These are phyloP conservation scores for Neomorphus geoffroyi DNA, from an alignment of 2,797 vertebrate species.

Conservation along the genomic window DNA sequence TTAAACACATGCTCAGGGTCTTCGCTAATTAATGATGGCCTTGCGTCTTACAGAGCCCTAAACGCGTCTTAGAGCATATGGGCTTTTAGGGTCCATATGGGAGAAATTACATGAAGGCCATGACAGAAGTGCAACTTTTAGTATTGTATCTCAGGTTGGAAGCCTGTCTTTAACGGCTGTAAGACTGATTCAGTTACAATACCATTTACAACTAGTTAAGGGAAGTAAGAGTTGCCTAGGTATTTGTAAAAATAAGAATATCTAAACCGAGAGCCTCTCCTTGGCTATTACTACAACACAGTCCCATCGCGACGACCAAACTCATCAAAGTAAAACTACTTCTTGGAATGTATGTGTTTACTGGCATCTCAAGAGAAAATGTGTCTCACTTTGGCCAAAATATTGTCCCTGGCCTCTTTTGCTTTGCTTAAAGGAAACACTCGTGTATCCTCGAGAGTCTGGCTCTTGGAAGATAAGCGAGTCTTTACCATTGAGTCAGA, in stretches of 20 bases:
- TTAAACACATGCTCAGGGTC: constrained; percentile 58
- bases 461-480: neutral
- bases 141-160: neutral
- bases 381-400: neutral
- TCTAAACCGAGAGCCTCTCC: neutral
- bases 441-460: neutral
- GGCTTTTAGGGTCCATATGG: constrained; percentile 34
- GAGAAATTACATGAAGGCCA: constrained; percentile 10
- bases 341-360: neutral
- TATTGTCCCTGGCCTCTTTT: neutral
- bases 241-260: neutral
- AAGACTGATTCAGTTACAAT: neutral
- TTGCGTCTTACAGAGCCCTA: constrained; percentile 26
- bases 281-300: neutral
- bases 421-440: neutral
- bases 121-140: constrained; percentile 5
- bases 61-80: constrained; percentile 19
- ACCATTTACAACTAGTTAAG: neutral
- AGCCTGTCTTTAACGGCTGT: neutral
- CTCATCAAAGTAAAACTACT: neutral
- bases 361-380: neutral
- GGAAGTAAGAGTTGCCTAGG: neutral
- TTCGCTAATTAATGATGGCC: constrained; percentile 62
- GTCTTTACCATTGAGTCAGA: neutral
- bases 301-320: neutral